A percentile compares a stretch with the other conserved stretches of the same genome.
Evolutionary conservation across 2,797 vertebrate species (phyloP).

Genomic region (Danio choprae): DNA sequence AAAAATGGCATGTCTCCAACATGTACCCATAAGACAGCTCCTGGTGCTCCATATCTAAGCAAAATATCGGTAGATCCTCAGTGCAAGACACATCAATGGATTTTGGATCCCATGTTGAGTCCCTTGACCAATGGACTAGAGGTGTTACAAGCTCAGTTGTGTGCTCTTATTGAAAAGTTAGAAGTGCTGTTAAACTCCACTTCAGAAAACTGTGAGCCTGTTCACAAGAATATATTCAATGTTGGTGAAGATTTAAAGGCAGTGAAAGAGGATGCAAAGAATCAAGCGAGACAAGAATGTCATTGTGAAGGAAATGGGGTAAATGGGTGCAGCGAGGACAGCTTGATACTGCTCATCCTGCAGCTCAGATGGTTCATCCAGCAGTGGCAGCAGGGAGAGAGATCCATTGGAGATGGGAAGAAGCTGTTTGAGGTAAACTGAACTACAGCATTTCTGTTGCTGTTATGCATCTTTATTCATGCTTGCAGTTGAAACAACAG

Average conservation of each 20-base stretch:
- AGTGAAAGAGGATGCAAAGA: slow-evolving; percentile 57
- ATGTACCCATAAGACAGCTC: slow-evolving; percentile 71
- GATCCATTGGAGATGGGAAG: slow-evolving; percentile 76
- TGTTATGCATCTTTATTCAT: background rate
- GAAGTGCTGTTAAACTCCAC: slow-evolving; percentile 72
- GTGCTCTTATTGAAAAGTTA: slow-evolving; percentile 81
- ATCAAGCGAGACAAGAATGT: slow-evolving; percentile 45
- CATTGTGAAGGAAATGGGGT: slow-evolving; percentile 35
- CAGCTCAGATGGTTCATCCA: slow-evolving; percentile 93
- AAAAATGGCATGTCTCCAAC: slow-evolving; percentile 78
- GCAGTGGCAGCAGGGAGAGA: slow-evolving; percentile 85
- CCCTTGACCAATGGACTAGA: slow-evolving; percentile 84
- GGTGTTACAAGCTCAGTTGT: slow-evolving; percentile 87
- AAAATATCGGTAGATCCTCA: slow-evolving; percentile 54
- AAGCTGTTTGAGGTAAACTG: slow-evolving; percentile 86
- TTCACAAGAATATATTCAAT: slow-evolving; percentile 19
- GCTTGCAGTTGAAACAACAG: background rate
- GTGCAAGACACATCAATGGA: slow-evolving; percentile 65
- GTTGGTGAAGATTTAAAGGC: slow-evolving; percentile 57
- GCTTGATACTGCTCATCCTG: slow-evolving; percentile 85
- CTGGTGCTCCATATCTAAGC: slow-evolving; percentile 58
- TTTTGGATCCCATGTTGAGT: slow-evolving; percentile 74
- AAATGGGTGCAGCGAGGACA: slow-evolving; percentile 76
- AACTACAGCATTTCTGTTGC: background rate
- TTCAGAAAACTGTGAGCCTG: slow-evolving; percentile 38